Base-by-base conservation (phyloP, 2,888 invertebrate species). In the Ochlodes sylvanus region DNA sequence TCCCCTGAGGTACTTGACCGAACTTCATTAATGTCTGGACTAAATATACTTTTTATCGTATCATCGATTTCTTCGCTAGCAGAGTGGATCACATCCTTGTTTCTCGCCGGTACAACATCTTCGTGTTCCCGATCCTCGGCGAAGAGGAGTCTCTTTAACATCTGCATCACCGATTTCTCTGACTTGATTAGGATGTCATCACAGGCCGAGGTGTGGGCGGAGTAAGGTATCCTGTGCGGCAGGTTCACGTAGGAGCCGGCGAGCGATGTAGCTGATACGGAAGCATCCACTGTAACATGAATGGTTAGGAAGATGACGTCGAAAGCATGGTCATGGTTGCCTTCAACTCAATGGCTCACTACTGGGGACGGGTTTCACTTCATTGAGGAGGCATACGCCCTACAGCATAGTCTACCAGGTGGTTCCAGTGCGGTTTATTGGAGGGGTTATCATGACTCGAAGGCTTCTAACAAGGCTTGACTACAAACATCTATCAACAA, bases 191-290 rank as follows among this genome's bases (percentile, higher is more conserved):
- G 6, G 10, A 44, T 14, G 10, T 68, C 62, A 0, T 58, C 55
- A 7, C 52, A 21, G 42, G 63, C 60, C 9, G 68, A 56, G 10
- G 58, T 15, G 14, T 80, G 78, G 5, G 66, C 76, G 0, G 79
- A 81, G 61, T 87, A 86, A 0, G 86, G 85, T 12, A 68, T 72
- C 63, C 74, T 72, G 34, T 69, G 70, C 0, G 86, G 82, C 0
- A 86, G 70, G 0, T 63, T 21, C 2, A 83, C 15, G 21, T 75
- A 77, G 0, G 89, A 89, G 0, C 88, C 88, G 0, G 87, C 85
- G 0, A 87, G 77, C 0, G 86, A 83, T 0, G 76, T 75, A 0
- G 84, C 83, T 0, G 88, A 88, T 4, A 75, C 76, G 19, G 81
- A 58, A 77, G 10, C 52, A 42, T n/a, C 76, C n/a, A 72, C 73